Percentiles rank a stretch among this genome's conserved stretches.
phyloP scores from a whole-genome alignment of 2,888 invertebrate genomes.

The Chalcis sispes region DNA sequence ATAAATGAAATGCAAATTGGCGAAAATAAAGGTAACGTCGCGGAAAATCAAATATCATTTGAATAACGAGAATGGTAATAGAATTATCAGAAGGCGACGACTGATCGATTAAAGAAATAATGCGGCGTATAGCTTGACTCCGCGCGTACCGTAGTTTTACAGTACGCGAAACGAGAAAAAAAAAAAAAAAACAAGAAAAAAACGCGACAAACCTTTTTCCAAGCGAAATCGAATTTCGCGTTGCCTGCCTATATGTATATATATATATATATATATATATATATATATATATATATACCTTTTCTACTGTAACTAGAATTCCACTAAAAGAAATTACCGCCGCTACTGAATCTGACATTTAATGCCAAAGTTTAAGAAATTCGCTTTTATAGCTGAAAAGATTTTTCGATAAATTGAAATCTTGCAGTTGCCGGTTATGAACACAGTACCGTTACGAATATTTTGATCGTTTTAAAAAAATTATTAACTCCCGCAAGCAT shows the following conservation, averaged over 20 bases:
- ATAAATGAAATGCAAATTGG: slow-evolving; percentile 73
- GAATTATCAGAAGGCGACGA: slow-evolving; percentile 65
- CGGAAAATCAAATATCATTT: slow-evolving; percentile 75
- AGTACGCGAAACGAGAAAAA: too few species aligned
- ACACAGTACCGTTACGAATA: too few species aligned
- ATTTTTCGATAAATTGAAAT: slow-evolving; percentile 16
- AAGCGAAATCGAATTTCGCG: slow-evolving; percentile 29
- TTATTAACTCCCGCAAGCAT: too few species aligned
- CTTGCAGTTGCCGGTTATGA: too few species aligned
- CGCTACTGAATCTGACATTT: slow-evolving; percentile 32
- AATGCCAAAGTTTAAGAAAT: slow-evolving; percentile 8
- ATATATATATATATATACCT: slow-evolving; percentile 11
- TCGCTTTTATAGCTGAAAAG: neutral
- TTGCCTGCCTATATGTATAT: too few species aligned
- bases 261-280: neutral
- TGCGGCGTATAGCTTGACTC: slow-evolving; percentile 45
- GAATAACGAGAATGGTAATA: slow-evolving; percentile 70
- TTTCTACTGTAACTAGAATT: neutral
- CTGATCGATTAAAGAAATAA: slow-evolving; percentile 70
- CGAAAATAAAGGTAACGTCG: slow-evolving; percentile 71
- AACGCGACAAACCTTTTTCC: neutral
- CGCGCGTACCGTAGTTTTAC: too few species aligned
- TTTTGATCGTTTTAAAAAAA: too few species aligned
- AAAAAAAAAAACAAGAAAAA: neutral
- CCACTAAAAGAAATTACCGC: slow-evolving; percentile 8